Evolutionary conservation across 1,140 invertebrate genomes (phyloP), one percentile per base, ranked within the genome.

Genomic region (Dryas iulia): DNA sequence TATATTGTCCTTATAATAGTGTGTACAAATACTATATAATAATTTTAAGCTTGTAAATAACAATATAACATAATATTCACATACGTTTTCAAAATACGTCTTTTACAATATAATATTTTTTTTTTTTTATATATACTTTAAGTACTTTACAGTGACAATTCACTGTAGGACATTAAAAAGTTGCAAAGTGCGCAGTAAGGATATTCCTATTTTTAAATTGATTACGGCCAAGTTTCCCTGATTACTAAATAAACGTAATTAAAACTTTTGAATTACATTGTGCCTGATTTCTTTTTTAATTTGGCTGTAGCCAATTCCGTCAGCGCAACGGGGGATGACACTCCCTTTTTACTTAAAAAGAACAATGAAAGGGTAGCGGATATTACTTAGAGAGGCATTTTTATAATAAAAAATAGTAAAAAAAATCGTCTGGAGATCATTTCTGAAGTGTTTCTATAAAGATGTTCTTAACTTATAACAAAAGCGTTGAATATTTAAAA

Each of bases 251-350:
- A 86, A 91, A 90, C 78, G 86, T 88, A 91, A 91, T 91, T 90
- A 91, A 91, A 91, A 91, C 85, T 91, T 91, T 68, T 25, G 71
- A 86, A 89, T 89, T 81, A 85, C 81, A 82, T 82, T 81, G 73
- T 78, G 79, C 79, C 82, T 81, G 83, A 90, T 89, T 88, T 90
- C 86, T 89, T 91, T 91, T 90, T 89, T 86, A 91, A 88, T 91
- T 90, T 88, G 76, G 75, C 57, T 72, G 78, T 73, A 78, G 76
- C 81, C 90, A 89, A 90, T 90, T 89, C 78, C 79, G 80, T 78
- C 79, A 81, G 73, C 85, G 77, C 86, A 64, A 80, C 84, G 84
- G 89, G 87, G 82, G 82, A 76, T 84, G 87, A 89, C 86, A 80
- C 82, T 81, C 86, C 86, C 89, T 76, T 71, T 70, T 76, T 76